Evolutionary conservation across 2,797 vertebrate species (phyloP).

Genomic region (Anguilla marmorata): DNA sequence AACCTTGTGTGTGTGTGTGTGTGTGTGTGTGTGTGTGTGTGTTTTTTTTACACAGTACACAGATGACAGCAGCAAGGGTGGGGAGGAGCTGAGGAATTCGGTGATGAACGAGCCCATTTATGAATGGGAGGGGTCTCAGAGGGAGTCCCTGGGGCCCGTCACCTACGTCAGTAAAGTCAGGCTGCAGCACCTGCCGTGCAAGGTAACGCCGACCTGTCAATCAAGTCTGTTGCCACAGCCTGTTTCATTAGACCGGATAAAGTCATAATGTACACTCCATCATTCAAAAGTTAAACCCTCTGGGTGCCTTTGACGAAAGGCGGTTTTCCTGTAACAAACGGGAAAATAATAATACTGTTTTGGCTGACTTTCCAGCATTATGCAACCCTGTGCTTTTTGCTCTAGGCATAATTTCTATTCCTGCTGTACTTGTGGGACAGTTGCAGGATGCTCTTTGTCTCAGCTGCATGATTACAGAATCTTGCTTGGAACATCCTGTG

Average conservation of each 20-base stretch:
- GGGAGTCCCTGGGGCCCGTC: conserved; percentile 79
- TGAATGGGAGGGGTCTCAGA: conserved; percentile 82
- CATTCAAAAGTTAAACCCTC: not conserved
- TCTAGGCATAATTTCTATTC: not conserved
- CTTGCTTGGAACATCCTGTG: conserved; percentile 21
- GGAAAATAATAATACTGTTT: not conserved
- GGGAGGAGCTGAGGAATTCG: conserved; percentile 83
- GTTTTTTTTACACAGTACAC: conserved; percentile 54
- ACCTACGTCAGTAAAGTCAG: conserved; percentile 84
- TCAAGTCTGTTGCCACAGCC: not conserved
- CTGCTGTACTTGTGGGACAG: not conserved
- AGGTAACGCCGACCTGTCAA: conserved; percentile 68
- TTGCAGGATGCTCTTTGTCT: not conserved
- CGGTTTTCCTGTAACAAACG: conserved; percentile 31
- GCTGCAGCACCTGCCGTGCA: conserved; percentile 90
- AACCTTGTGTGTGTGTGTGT: not conserved
- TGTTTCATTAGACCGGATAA: not conserved
- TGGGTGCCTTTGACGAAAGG: not conserved
- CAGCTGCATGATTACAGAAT: conserved; percentile 16
- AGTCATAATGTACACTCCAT: not conserved
- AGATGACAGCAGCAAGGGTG: conserved; percentile 48
- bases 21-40: not conserved
- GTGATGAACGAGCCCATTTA: conserved; percentile 80
- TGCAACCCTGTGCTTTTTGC: not conserved
- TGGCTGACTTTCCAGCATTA: conserved; percentile 15